Conservation (phyloP, 2,888 invertebrate species). For the Apotomis betuletana region DNA sequence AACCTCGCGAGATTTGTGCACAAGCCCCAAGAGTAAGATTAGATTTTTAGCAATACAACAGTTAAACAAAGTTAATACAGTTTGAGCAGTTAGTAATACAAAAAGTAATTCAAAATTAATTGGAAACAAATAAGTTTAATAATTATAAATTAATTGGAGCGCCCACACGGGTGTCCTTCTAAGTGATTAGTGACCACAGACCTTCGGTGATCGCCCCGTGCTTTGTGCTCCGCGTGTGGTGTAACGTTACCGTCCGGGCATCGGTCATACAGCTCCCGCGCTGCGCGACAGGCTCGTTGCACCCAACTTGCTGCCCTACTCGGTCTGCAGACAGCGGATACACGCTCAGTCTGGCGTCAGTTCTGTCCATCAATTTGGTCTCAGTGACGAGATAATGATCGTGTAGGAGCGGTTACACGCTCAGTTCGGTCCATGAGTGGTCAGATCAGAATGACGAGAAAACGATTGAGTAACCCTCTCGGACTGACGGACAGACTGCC, state of each 20-base stretch:
- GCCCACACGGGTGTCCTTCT: conserved; percentile 14
- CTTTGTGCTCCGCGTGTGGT: conserved; percentile 4
- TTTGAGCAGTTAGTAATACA: conserved; percentile 3
- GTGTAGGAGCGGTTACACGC: too few relatives aligned
- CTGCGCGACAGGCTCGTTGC: neutral
- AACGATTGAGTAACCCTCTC: too few relatives aligned
- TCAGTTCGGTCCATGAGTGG: too few relatives aligned
- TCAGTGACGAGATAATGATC: too few relatives aligned
- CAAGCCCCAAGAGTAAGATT: conserved; percentile 3
- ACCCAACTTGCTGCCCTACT: conserved; percentile 2
- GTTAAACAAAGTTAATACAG: conserved; percentile 19
- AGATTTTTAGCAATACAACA: conserved; percentile 25
- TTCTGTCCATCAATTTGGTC: too few relatives aligned
- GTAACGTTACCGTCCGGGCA: conserved; percentile 6
- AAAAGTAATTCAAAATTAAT: neutral
- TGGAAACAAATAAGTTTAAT: neutral
- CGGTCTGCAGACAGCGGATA: conserved; percentile 10
- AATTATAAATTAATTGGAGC: conserved; percentile 12
- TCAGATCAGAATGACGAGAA: too few relatives aligned
- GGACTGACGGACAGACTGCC: too few relatives aligned
- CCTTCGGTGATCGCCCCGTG: conserved; percentile 23
- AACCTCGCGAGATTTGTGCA: too few relatives aligned
- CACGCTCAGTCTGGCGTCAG: too few relatives aligned
- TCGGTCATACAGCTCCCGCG: conserved; percentile 8
- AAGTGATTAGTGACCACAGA: conserved; percentile 33